A percentile compares a stretch with the other conserved stretches of the same genome.
phyloP scores from a whole-genome alignment of 2,113 vertebrate genomes.

The Tachysurus fulvidraco region DNA sequence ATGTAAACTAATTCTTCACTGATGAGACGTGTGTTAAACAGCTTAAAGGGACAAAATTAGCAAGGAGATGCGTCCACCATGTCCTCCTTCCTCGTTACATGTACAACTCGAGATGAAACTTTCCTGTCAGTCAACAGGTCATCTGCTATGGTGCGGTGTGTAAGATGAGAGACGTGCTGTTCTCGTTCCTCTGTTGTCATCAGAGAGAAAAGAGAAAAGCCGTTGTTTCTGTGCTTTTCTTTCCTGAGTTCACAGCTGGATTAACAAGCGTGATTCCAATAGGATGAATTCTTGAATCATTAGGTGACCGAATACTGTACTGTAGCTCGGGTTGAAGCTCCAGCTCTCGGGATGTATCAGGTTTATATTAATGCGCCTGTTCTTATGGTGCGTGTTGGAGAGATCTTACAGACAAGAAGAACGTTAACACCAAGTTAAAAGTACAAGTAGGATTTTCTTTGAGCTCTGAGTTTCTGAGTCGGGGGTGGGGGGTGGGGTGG shows the following conservation, averaged over 20 bases:
- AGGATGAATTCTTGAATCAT: not conserved
- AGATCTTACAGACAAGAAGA: too few species aligned
- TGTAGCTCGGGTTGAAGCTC: not conserved
- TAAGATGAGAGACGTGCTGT: too few species aligned
- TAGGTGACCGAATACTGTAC: not conserved
- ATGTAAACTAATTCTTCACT: not conserved
- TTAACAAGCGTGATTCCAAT: not conserved
- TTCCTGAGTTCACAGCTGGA: not conserved
- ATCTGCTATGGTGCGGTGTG: not conserved
- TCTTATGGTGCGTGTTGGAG: not conserved
- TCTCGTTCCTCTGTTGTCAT: not conserved
- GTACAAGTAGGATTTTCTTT: too few species aligned
- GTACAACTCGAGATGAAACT: not conserved
- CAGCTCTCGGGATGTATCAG: not conserved
- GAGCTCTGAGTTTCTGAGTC: too few species aligned
- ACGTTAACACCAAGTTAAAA: too few species aligned
- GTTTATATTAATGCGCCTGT: not conserved
- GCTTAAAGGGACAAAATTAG: not conserved
- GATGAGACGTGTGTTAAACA: not conserved
- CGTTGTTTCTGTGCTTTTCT: not conserved
- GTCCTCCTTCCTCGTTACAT: not conserved
- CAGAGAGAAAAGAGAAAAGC: too few species aligned
- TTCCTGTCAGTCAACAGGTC: slow-evolving; percentile 20
- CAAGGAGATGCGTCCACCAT: not conserved
- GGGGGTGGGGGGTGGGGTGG: too few species aligned